Evolutionary conservation across 1,140 invertebrate species (phyloP), one percentile per base, ranked within the genome.

Genomic region (Drosophila sp.): DNA sequence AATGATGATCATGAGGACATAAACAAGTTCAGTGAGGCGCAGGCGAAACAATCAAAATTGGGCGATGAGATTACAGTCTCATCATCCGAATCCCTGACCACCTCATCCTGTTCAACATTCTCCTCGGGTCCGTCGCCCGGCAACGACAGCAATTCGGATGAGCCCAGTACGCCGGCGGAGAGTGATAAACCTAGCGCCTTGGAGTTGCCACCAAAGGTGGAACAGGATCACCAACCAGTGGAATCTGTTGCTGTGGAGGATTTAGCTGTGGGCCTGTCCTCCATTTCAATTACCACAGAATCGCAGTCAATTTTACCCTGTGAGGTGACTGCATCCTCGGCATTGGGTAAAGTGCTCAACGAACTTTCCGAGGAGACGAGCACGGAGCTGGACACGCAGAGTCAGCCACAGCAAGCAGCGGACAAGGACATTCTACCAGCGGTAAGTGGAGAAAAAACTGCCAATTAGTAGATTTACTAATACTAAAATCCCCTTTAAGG

Each of bases 71-170:
- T 72, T 0, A 70, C 51, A 7, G 61, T 78, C 7, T 84, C 80
- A 4, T 84, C 82, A 7, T 65, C 89, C 3, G 91, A 91, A 45
- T 91, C 90, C 4, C 61, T 92, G 41, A 92, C 91, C 0, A 92
- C 91, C 0, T 92, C 91, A 0, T 91, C 91, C 9, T 90, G 90
- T 9, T 92, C 91, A 7, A 92, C 91, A 6, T 92, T 91, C 54
- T 91, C 91, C 0, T 91, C 91, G 61, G 91, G 89, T 6, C 90
- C 91, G 1, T 92, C 91, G 36, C 89, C 91, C 0, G 87, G 87
- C 54, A 76, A 74, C 8, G 64, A 46, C 25, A 83, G 74, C 27
- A 81, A 78, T 27, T 83, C 86, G 0, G 90, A 91, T 6, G 76
- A 82, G 18, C 36, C 71, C 8, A 65, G 63, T 14, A 71, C 41